Evolutionary conservation across 2,888 invertebrate genomes (phyloP).

Genomic region (Thereva nobilitata): DNA sequence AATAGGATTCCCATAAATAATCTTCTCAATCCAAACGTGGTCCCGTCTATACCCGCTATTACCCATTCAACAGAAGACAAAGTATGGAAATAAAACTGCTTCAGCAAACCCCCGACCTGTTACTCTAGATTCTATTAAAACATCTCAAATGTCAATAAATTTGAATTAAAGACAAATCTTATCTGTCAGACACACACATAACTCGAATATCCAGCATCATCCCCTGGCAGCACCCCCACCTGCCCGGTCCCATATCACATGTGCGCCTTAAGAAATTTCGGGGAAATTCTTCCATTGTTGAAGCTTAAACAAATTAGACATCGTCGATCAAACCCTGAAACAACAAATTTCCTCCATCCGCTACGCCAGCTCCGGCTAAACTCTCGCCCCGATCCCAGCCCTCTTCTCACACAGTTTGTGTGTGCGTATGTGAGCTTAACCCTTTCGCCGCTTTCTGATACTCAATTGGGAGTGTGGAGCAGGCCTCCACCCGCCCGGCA

Average conservation of each 20-base stretch:
- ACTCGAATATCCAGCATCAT: conserved; percentile 3
- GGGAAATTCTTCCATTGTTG: conserved; percentile 37
- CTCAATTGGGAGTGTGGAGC: neutral
- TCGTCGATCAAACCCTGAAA: conserved; percentile 42
- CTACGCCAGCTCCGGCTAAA: conserved; percentile 5
- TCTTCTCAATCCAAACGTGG: no score
- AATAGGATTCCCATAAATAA: no score
- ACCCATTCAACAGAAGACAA: no score
- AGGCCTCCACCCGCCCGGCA: neutral
- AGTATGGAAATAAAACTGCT: no score
- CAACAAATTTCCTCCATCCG: conserved; percentile 31
- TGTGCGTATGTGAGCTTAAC: conserved; percentile 25
- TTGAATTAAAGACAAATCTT: conserved; percentile 32
- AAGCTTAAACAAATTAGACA: conserved; percentile 43
- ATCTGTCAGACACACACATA: conserved; percentile 34
- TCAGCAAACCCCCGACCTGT: no score
- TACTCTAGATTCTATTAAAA: neutral
- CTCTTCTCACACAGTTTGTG: conserved; percentile 3
- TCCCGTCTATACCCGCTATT: no score
- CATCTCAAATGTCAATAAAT: conserved; percentile 31
- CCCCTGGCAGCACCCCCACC: neutral
- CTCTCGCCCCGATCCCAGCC: neutral
- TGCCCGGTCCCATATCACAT: neutral
- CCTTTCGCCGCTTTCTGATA: conserved; percentile 25
- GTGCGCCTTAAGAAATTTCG: conserved; percentile 18